Evolutionary conservation across 2,113 vertebrate genomes (phyloP), one percentile per base, ranked within the genome.

Genomic region (Hoplias malabaricus): DNA sequence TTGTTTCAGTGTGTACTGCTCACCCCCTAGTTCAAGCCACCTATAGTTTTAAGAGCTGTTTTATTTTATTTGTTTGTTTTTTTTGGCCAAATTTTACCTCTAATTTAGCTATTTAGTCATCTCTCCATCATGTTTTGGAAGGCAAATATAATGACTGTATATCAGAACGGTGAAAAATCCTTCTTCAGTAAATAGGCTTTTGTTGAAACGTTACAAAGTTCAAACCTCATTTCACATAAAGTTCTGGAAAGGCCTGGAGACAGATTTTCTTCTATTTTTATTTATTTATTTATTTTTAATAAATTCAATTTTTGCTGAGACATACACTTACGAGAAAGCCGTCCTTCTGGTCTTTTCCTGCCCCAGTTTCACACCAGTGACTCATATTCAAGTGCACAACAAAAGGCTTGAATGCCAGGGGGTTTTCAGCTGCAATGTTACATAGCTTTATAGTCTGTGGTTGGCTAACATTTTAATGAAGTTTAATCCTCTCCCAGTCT

Each of bases 281-380:
- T n/a, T n/a, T n/a, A n/a, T n/a, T n/a, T n/a, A n/a, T n/a, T n/a
- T n/a, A n/a, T n/a, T 46, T 53, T 25, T 3, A 1, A 42, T 10
- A 67, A 62, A 80, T 69, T 10, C 63, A 10, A 36, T 61, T 48
- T 50, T 71, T 74, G 33, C 38, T 21, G 42, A 57, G 19, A 56
- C 5, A 21, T 53, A 11, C 5, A 16, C 40, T 46, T 38, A 16
- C 38, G 34, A 59, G n/a, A 36, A 36, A 65, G 46, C 31, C 2
- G 21, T n/a, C 42, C 43, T 42, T 53, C 29, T 1, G 19, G 33
- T 33, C 21, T 19, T 59, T 77, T 14, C 43, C 5, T 67, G 29
- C 13, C 36, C 67, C 34, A 29, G 50, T 54, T 68, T 69, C 23
- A 69, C 65, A n/a, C 4, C 23, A 21, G 21, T 42, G 14, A 48